A percentile compares a stretch with the other conserved stretches of the same genome.
These are phyloP conservation scores for Sebastes itinus DNA, from an alignment of 2,797 vertebrate genomes.

Conservation along the genomic window DNA sequence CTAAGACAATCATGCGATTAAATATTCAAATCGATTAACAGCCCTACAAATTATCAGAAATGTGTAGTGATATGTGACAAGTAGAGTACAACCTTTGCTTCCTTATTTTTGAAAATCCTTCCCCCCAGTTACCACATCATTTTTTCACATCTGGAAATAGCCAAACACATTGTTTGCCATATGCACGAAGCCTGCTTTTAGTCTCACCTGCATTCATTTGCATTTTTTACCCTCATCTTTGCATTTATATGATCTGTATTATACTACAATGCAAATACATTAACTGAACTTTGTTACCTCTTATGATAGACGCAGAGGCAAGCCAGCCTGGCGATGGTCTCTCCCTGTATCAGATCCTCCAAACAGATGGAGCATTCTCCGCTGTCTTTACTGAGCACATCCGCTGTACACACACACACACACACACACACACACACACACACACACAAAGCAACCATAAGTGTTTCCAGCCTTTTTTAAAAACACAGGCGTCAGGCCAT, in stretches of 20 bases:
- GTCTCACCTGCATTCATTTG: background rate
- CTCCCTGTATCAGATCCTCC: constrained; percentile 84
- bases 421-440: constrained; percentile 8
- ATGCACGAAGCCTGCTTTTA: background rate
- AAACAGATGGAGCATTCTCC: constrained; percentile 87
- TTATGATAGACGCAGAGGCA: constrained; percentile 88
- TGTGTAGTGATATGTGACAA: background rate
- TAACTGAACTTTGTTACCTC: constrained; percentile 67
- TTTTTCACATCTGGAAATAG: background rate
- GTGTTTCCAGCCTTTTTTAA: constrained; percentile 1
- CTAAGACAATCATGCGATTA: too few relatives aligned
- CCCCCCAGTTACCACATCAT: background rate
- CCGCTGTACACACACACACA: constrained; percentile 68
- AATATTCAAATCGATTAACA: too few relatives aligned
- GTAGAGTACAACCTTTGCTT: constrained; percentile 8
- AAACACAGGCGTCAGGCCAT: background rate
- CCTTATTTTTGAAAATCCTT: background rate
- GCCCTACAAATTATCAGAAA: background rate
- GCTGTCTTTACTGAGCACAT: constrained; percentile 84
- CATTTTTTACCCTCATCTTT: background rate
- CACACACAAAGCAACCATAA: constrained; percentile 13
- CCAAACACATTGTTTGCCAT: background rate
- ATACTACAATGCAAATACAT: constrained; percentile 2
- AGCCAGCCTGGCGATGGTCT: constrained; percentile 85
- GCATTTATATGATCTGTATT: background rate